A percentile compares a stretch with the other conserved stretches of the same genome.
phyloP scores from a whole-genome alignment of 2,888 invertebrate genomes.

The Macrosoma leucophasiata region DNA sequence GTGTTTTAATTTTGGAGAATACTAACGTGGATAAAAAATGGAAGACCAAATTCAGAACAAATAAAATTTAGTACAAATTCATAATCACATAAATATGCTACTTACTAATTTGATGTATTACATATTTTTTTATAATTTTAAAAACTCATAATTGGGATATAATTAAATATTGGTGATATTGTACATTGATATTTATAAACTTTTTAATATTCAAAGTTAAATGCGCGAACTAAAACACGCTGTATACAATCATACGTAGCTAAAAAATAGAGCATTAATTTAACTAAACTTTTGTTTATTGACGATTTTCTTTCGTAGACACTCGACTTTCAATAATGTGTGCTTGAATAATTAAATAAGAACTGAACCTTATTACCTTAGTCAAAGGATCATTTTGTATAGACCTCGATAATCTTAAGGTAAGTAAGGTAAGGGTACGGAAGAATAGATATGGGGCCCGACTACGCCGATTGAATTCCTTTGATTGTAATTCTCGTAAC shows the following conservation, averaged over 20 bases:
- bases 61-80: too few species aligned
- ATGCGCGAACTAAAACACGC: too few species aligned
- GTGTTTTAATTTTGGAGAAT: too few species aligned
- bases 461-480: conserved; percentile 61
- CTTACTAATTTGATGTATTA: too few species aligned
- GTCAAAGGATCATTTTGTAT: conserved; percentile 27
- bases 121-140: conserved; percentile 1
- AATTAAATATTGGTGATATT: too few species aligned
- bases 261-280: conserved; percentile 58
- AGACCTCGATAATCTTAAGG: conserved; percentile 24
- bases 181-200: too few species aligned
- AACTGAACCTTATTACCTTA: conserved; percentile 21
- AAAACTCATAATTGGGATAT: too few species aligned
- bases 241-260: conserved; percentile 36
- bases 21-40: too few species aligned
- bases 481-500: conserved; percentile 63
- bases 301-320: conserved; percentile 64
- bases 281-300: conserved; percentile 70
- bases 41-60: too few species aligned
- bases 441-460: conserved; percentile 73
- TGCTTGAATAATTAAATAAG: conserved; percentile 5
- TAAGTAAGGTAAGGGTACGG: conserved; percentile 52
- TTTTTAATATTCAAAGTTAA: too few species aligned
- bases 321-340: conserved; percentile 49
- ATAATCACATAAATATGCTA: too few species aligned